Conservation (phyloP, 1,140 invertebrate species). For the Manduca sexta region DNA sequence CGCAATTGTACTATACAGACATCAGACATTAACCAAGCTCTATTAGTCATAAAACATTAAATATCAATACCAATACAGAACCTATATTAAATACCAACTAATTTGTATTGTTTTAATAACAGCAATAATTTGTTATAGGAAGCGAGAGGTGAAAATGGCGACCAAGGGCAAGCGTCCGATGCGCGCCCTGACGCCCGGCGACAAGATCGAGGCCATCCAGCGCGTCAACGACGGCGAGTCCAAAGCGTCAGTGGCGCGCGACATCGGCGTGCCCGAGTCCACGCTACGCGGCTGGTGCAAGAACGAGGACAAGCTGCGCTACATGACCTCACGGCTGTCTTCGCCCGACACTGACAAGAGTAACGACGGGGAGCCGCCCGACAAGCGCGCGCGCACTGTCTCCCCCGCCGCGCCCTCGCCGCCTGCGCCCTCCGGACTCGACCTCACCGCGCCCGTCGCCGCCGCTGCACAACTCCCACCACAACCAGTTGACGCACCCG, state of each 20-base stretch:
- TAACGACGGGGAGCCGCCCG: conserved; percentile 67
- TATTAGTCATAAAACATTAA: too few species aligned
- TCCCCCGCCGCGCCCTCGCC: conserved; percentile 49
- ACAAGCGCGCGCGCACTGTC: conserved; percentile 72
- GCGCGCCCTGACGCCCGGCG: conserved; percentile 79
- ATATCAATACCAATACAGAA: too few species aligned
- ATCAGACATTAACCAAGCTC: too few species aligned
- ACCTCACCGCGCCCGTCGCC: conserved; percentile 32
- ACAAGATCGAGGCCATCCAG: conserved; percentile 86
- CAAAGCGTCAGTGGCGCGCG: conserved; percentile 86
- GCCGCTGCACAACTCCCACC: conserved; percentile 35
- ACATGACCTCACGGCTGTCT: conserved; percentile 79
- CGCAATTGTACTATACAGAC: too few species aligned
- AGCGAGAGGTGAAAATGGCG: conserved; percentile 51
- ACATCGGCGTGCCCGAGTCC: conserved; percentile 88
- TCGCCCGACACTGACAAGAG: conserved; percentile 77
- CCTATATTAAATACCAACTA: too few species aligned
- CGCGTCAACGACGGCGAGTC: conserved; percentile 87
- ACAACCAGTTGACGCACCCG: conserved; percentile 34
- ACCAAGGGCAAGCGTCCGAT: conserved; percentile 81
- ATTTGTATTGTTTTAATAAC: too few species aligned
- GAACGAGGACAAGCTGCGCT: conserved; percentile 84
- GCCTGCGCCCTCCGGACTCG: conserved; percentile 37
- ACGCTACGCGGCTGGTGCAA: conserved; percentile 90
- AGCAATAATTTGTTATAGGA: conserved; percentile 64